These are phyloP conservation scores for Aix galericulata DNA, from an alignment of 2,113 vertebrate species.

Conservation along the genomic window DNA sequence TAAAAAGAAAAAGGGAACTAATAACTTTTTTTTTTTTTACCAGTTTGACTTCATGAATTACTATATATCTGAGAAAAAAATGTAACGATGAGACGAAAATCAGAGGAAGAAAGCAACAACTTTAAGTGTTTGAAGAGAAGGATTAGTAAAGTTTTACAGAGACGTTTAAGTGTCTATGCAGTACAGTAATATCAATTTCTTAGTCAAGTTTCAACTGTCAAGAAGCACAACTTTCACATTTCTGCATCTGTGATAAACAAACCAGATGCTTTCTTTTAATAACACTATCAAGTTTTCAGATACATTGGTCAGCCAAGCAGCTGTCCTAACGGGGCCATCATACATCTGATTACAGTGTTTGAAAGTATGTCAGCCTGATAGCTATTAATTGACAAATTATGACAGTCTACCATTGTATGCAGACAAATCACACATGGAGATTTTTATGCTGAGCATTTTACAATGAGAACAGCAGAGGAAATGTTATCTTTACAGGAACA, in stretches of 20 bases:
- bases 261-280: conserved; percentile 64
- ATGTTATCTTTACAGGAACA: conserved; percentile 69
- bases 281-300: conserved; percentile 56
- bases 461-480: conserved; percentile 70
- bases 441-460: conserved; percentile 11
- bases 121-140: background rate
- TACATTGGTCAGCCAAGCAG: conserved; percentile 33
- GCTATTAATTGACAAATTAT: conserved; percentile 63
- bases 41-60: background rate
- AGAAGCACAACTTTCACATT: conserved; percentile 50
- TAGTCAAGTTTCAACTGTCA: conserved; percentile 39
- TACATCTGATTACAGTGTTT: conserved; percentile 40
- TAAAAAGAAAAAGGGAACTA: background rate
- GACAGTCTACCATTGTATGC: background rate
- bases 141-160: background rate
- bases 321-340: conserved; percentile 59
- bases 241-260: conserved; percentile 64
- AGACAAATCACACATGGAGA: conserved; percentile 24
- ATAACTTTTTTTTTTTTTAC: background rate
- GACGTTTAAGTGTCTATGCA: background rate
- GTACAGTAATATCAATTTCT: conserved; percentile 14
- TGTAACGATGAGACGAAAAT: background rate
- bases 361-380: conserved; percentile 56
- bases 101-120: background rate
- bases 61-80: background rate